These are phyloP conservation scores for Pyxicephalus adspersus DNA, from an alignment of 2,113 vertebrate species.

Conservation along the genomic window DNA sequence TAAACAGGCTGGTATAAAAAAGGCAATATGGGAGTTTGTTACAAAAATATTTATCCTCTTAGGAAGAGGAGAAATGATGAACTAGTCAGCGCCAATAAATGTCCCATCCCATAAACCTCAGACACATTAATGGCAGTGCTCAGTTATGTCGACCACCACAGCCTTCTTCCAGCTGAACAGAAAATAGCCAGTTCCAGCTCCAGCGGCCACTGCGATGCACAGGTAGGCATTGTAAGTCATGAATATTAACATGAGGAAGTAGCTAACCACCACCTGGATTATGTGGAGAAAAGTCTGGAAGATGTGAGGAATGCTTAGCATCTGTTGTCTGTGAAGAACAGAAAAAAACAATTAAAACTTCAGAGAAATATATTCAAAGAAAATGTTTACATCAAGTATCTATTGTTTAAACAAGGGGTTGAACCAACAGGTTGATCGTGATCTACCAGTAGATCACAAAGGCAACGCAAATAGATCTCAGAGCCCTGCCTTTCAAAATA, in stretches of 20 bases:
- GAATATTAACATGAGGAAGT: constrained; percentile 97
- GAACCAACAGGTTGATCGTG: no score
- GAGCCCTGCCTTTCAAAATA: no score
- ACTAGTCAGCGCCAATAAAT: not conserved
- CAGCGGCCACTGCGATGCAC: constrained; percentile 89
- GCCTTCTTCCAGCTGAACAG: constrained; percentile 98
- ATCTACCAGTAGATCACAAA: no score
- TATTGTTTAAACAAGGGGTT: no score
- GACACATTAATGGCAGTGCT: constrained; percentile 88
- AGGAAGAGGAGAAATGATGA: not conserved
- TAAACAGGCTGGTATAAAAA: not conserved
- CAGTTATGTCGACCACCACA: constrained; percentile 96
- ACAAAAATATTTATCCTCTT: not conserved
- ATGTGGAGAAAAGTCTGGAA: constrained; percentile 90
- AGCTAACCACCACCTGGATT: constrained; percentile 94
- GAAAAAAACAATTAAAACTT: constrained; percentile 49
- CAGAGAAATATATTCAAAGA: not conserved
- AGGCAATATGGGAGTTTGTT: constrained; percentile 18
- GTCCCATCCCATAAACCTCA: not conserved
- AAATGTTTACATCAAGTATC: no score
- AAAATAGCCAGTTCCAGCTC: constrained; percentile 92
- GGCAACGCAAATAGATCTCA: no score
- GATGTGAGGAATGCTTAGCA: constrained; percentile 90
- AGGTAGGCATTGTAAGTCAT: constrained; percentile 98
- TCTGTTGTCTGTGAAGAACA: constrained; percentile 81